Evolutionary conservation across 1,140 invertebrate genomes (phyloP).

Genomic region (Achroia grisella): DNA sequence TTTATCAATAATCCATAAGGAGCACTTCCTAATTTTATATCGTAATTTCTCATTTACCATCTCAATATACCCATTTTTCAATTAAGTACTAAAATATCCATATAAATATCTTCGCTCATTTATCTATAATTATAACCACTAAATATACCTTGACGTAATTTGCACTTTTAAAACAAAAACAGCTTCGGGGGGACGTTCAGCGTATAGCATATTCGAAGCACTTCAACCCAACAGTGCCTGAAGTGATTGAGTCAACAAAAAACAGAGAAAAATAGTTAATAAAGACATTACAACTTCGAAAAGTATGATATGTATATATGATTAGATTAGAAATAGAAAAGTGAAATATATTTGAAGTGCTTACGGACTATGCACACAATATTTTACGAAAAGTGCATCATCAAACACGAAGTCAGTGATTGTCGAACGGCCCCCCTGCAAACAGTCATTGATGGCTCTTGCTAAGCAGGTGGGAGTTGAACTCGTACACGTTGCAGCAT

Average conservation of each 20-base stretch:
- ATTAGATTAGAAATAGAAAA: conserved; percentile 5
- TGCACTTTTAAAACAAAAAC: conserved; percentile 54
- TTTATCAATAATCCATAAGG: conserved; percentile 5
- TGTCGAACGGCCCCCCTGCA: conserved; percentile 58
- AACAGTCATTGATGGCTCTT: conserved; percentile 88
- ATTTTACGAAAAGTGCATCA: conserved; percentile 39
- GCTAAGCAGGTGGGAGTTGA: conserved; percentile 96
- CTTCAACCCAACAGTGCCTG: conserved; percentile 31
- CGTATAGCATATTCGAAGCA: conserved; percentile 55
- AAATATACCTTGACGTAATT: conserved; percentile 59
- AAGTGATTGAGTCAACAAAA: neutral
- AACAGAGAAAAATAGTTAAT: conserved; percentile 4
- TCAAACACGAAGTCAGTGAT: conserved; percentile 33
- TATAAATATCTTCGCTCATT: conserved; percentile 59
- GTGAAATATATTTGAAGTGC: conserved; percentile 54
- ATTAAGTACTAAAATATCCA: conserved; percentile 64
- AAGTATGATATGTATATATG: too few species aligned
- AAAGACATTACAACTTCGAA: conserved; percentile 6
- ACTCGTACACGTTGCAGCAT: conserved; percentile 95
- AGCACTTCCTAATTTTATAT: neutral
- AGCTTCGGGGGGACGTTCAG: conserved; percentile 67
- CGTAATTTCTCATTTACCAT: conserved; percentile 22
- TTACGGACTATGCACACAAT: conserved; percentile 39
- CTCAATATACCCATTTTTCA: conserved; percentile 32
- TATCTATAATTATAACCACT: conserved; percentile 51